Percentiles rank a stretch among this genome's conserved stretches.
phyloP scores from a whole-genome alignment of 2,888 invertebrate species.

The Phoenoteleia sp. region DNA sequence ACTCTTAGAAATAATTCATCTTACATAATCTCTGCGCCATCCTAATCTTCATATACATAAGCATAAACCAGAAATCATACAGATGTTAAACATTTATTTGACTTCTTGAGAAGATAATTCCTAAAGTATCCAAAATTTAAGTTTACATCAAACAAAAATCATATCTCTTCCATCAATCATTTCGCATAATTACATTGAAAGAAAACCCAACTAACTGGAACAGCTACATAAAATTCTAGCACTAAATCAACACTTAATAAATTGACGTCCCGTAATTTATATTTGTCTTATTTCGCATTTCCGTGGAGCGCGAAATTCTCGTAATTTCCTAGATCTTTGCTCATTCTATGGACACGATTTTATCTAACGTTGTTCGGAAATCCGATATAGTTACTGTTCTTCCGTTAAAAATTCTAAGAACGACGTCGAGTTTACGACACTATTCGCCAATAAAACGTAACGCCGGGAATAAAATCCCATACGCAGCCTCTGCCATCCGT shows the following conservation, averaged over 20 bases:
- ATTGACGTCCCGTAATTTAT: constrained; percentile 11
- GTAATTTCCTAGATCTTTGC: constrained; percentile 12
- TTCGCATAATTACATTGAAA: too few species aligned
- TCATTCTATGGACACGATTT: constrained; percentile 46
- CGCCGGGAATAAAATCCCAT: constrained; percentile 69
- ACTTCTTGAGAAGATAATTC: too few species aligned
- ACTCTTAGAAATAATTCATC: constrained; percentile 34
- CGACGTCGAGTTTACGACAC: constrained; percentile 74
- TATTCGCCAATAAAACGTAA: constrained; percentile 69
- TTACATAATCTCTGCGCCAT: constrained; percentile 15
- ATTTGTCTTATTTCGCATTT: constrained; percentile 2
- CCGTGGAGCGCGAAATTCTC: neutral
- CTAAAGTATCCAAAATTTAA: too few species aligned
- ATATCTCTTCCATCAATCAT: too few species aligned
- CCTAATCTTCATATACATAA: constrained; percentile 16
- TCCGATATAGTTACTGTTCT: constrained; percentile 68
- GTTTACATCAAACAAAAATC: too few species aligned
- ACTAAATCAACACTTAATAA: neutral
- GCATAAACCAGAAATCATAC: too few species aligned
- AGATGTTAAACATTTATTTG: too few species aligned
- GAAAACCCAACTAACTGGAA: too few species aligned
- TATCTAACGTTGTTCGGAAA: constrained; percentile 53
- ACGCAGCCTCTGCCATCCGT: constrained; percentile 48
- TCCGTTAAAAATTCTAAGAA: constrained; percentile 72
- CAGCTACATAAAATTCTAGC: too few species aligned